Evolutionary conservation across 1,140 invertebrate genomes (phyloP).

Genomic region (Physella acuta): DNA sequence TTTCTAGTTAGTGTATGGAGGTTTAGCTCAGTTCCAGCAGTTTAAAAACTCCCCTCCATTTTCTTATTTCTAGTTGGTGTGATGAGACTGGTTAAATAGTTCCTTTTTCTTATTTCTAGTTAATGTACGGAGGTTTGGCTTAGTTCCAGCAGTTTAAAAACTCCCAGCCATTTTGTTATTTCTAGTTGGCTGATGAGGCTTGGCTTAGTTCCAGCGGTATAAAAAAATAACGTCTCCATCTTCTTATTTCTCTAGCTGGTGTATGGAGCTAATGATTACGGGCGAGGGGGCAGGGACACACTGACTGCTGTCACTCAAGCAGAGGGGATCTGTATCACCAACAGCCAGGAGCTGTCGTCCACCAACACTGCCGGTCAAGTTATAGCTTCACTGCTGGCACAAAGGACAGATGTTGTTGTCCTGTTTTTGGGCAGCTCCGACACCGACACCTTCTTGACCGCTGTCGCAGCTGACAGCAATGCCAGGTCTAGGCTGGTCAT

Average conservation of each 20-base stretch:
- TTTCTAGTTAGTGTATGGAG: no score
- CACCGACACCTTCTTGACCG: conserved; percentile 28
- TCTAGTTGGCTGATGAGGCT: not conserved
- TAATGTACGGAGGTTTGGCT: no score
- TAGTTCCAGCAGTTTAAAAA: no score
- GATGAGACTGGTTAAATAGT: no score
- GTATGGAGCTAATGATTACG: conserved; percentile 37
- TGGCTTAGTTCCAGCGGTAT: no score
- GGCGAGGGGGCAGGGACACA: conserved; percentile 31
- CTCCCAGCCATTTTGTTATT: no score
- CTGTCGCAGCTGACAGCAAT: conserved; percentile 6
- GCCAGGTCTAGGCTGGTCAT: conserved; percentile 28
- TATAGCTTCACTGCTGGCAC: conserved; percentile 7
- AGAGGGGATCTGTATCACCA: conserved; percentile 46
- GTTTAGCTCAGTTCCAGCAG: no score
- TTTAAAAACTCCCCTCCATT: no score
- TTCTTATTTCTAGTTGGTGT: no score
- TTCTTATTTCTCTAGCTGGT: conserved; percentile 33
- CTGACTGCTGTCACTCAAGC: conserved; percentile 34
- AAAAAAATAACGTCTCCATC: no score
- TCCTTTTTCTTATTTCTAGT: no score
- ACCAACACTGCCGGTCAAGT: conserved; percentile 18
- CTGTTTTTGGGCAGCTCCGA: conserved; percentile 32
- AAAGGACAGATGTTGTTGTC: conserved; percentile 35
- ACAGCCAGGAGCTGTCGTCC: conserved; percentile 27